phyloP scores from a whole-genome alignment of 1,140 invertebrate species.

The Danaus plexippus region DNA sequence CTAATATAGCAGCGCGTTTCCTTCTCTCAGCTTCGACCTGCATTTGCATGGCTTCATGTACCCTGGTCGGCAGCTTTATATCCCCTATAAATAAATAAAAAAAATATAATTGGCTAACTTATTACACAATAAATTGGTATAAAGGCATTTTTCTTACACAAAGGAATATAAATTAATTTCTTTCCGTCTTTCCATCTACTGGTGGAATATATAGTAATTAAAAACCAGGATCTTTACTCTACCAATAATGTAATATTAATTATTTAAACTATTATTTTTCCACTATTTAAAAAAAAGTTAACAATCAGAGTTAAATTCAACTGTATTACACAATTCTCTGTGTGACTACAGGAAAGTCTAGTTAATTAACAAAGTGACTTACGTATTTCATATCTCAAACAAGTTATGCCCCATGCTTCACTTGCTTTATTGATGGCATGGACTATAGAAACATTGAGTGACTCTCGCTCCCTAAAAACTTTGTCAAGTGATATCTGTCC shows the following conservation, averaged over 20 bases:
- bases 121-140: no score
- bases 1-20: conserved; percentile 96
- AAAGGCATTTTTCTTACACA: no score
- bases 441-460: conserved; percentile 96
- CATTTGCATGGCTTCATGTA: conserved; percentile 99
- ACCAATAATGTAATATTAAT: no score
- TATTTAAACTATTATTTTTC: no score
- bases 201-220: no score
- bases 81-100: conserved; percentile 78
- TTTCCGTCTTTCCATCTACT: no score
- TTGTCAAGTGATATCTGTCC: conserved; percentile 98
- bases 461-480: conserved; percentile 97
- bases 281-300: no score
- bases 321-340: no score
- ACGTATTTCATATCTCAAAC: conserved; percentile 98
- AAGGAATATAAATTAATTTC: no score
- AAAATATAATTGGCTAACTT: background rate
- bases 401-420: conserved; percentile 98
- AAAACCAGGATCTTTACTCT: no score
- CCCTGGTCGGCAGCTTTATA: conserved; percentile 91
- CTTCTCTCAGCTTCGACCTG: conserved; percentile 98
- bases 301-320: no score
- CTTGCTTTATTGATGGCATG: conserved; percentile 98
- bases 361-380: conserved; percentile 58
- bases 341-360: no score